Evolutionary conservation across 2,797 vertebrate species (phyloP).

Genomic region (Bradypus variegatus): DNA sequence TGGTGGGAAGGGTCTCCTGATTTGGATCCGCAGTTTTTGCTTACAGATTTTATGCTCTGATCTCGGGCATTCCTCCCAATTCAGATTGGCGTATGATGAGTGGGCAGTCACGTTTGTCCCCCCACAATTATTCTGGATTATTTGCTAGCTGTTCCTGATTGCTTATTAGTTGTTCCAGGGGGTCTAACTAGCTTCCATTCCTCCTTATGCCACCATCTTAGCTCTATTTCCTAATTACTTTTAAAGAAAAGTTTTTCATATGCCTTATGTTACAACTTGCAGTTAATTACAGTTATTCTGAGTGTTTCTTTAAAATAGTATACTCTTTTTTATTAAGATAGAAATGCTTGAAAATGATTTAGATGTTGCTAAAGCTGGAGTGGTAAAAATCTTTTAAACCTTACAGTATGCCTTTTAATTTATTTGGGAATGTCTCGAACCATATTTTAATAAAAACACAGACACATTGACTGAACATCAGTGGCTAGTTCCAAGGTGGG

Average conservation of each 20-base stretch:
- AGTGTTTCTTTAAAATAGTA: neutral
- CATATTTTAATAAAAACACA: neutral
- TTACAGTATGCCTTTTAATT: neutral
- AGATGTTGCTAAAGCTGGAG: neutral
- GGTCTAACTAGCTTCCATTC: neutral
- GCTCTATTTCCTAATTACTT: neutral
- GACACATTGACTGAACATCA: neutral
- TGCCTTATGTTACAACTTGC: neutral
- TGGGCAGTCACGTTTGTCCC: too few species aligned
- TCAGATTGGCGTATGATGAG: too few species aligned
- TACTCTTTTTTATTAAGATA: neutral
- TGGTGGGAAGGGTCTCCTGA: too few species aligned
- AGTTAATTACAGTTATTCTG: neutral
- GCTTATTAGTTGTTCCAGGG: neutral
- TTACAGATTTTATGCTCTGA: too few species aligned
- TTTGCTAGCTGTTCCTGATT: too few species aligned
- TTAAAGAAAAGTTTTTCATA: neutral
- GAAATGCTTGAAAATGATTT: constrained; percentile 3
- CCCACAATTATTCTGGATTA: too few species aligned
- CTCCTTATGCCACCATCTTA: too few species aligned
- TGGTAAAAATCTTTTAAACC: neutral
- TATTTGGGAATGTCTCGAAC: neutral
- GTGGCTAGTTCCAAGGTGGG: neutral
- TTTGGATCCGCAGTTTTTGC: too few species aligned
- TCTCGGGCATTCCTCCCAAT: too few species aligned